phyloP scores from a whole-genome alignment of 2,113 vertebrate species.

The Megaleporinus macrocephalus region DNA sequence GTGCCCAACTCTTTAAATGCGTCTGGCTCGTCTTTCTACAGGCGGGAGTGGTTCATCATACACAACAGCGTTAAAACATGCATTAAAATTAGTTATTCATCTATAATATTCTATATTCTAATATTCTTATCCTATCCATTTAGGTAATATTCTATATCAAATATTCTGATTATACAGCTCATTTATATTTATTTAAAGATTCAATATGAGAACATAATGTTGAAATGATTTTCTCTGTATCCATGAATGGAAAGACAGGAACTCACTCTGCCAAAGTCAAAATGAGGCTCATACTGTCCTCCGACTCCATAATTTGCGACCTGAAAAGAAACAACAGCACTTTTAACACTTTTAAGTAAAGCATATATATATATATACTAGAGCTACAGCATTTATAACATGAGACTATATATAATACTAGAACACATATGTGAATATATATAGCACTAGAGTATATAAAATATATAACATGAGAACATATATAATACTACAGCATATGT shows the following conservation, averaged over 20 bases:
- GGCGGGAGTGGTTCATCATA: conserved; percentile 41
- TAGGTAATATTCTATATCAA: no score
- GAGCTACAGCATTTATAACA: no score
- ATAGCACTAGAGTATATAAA: background rate
- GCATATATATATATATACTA: no score
- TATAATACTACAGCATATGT: no score
- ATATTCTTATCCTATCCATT: no score
- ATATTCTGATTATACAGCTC: no score
- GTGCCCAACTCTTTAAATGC: conserved; percentile 98
- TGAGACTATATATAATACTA: no score
- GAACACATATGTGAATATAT: background rate
- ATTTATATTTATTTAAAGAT: no score
- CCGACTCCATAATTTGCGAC: conserved; percentile 89
- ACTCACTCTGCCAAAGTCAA: conserved; percentile 89
- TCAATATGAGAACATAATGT: background rate
- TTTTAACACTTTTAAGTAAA: background rate
- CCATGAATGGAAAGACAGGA: background rate
- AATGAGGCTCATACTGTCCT: conserved; percentile 89
- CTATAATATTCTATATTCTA: no score
- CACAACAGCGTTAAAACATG: background rate
- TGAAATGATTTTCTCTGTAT: background rate
- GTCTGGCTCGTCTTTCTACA: conserved; percentile 98
- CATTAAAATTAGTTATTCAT: background rate
- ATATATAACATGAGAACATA: no score
- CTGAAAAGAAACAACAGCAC: conserved; percentile 61